Conservation (phyloP, 2,888 invertebrate species). For the Lordiphosa fenestrarum region DNA sequence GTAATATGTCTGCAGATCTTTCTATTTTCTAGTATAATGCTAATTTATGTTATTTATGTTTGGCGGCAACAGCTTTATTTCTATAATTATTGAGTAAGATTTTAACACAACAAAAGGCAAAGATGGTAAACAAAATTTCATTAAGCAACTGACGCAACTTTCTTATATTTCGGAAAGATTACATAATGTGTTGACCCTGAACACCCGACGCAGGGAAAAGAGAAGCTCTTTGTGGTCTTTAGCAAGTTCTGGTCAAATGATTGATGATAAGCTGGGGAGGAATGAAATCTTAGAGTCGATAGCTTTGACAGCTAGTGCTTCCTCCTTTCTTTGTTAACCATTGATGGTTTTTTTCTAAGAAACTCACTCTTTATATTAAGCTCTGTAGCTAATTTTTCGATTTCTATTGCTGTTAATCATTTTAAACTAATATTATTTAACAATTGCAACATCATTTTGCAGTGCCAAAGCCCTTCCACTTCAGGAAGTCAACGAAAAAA, state of each 20-base stretch:
- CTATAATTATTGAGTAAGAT: slow-evolving; percentile 36
- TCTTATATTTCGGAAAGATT: slow-evolving; percentile 11
- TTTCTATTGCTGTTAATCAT: too few species aligned
- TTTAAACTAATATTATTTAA: too few species aligned
- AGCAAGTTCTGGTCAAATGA: too few species aligned
- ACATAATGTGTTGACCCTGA: slow-evolving; percentile 38
- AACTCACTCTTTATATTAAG: too few species aligned
- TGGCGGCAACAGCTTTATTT: slow-evolving; percentile 52
- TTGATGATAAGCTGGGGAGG: too few species aligned
- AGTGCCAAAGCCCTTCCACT: neutral
- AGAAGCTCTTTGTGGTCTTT: neutral
- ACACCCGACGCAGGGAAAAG: neutral
- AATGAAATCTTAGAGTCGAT: too few species aligned
- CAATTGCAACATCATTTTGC: neutral
- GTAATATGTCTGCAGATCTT: slow-evolving; percentile 35
- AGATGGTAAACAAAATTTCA: slow-evolving; percentile 22
- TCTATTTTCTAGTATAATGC: slow-evolving; percentile 48
- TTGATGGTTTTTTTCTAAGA: too few species aligned
- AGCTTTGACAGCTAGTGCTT: too few species aligned
- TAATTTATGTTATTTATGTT: slow-evolving; percentile 41
- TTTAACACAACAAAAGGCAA: slow-evolving; percentile 7
- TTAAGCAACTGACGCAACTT: slow-evolving; percentile 35
- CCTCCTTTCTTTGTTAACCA: too few species aligned
- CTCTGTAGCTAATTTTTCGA: too few species aligned
- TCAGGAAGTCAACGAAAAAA: slow-evolving; percentile 12